These are phyloP conservation scores for Anastrepha ludens DNA, from an alignment of 1,140 invertebrate species.

Conservation along the genomic window DNA sequence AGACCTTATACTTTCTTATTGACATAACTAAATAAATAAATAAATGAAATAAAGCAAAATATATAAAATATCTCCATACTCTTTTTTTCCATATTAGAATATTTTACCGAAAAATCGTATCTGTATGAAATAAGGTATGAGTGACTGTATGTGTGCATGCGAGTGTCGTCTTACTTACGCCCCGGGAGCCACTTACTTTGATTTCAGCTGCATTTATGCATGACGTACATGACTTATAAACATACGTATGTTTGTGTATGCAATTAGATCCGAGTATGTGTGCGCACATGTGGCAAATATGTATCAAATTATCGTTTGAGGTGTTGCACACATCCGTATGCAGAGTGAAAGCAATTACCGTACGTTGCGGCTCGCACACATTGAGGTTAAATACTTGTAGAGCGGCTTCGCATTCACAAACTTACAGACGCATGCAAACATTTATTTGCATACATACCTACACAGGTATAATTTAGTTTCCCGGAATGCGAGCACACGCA, in stretches of 20 bases:
- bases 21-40: too few relatives aligned
- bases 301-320: conserved; percentile 43
- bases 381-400: conserved; percentile 1
- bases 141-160: background rate
- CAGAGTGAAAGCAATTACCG: background rate
- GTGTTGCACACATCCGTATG: background rate
- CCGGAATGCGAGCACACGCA: background rate
- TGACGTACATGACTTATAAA: too few relatives aligned
- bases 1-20: too few relatives aligned
- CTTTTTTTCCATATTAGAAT: too few relatives aligned
- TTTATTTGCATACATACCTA: background rate
- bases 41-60: too few relatives aligned
- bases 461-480: background rate
- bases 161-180: background rate
- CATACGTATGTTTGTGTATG: too few relatives aligned
- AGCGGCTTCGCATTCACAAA: background rate
- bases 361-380: background rate
- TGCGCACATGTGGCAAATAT: background rate
- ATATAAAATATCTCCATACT: too few relatives aligned
- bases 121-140: background rate
- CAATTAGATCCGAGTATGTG: background rate
- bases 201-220: background rate
- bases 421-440: background rate
- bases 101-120: too few relatives aligned
- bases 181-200: conserved; percentile 11